Evolutionary conservation across 2,888 invertebrate genomes (phyloP), one percentile per base, ranked within the genome.

Genomic region (Dryococelus australis): DNA sequence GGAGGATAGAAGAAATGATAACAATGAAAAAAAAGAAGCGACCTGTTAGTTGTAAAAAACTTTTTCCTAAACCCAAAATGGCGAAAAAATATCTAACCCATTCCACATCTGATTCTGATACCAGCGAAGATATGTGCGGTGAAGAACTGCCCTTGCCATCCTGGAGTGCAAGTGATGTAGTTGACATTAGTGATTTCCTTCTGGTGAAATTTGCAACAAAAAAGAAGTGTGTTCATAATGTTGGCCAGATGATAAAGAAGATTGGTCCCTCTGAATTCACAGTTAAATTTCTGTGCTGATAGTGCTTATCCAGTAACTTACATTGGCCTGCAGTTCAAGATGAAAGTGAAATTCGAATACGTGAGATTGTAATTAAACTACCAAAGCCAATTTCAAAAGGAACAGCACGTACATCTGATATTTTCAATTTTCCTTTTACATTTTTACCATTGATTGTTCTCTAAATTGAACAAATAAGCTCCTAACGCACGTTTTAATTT

Each of bases 301-400:
- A 24, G 20, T 8, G 24, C 65, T 65, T 16, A 24, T 65, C 65
- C 65, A 65, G 65, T 16, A 12, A 65, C 20, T 24, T 65, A 8
- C 65, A 65, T 65, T 65, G 65, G 65, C 65, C 65, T 65, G 65
- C 20, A 65, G 65, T 65, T 65, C 65, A 65, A 65, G 65, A 65
- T 65, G 65, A 65, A 65, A 65, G 65, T 65, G 65, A 65, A 65
- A 16, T 65, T 8, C 10, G 65, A 20, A 65, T 65, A 12, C 16
- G 65, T 65, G 65, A 65, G 10, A 65, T 65, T 65, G 65, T 24
- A 65, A 65, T 16, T 9, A 65, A 65, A 65, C 65, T 65, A 65
- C 65, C 65, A 65, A 65, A 65, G 20, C 20, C 65, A 16, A 65
- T 65, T 65, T 65, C 65, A 65, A 65, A 65, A 65, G 65, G 16